Evolutionary conservation across 2,888 invertebrate genomes (phyloP).

Genomic region (Heliconius ismenius): DNA sequence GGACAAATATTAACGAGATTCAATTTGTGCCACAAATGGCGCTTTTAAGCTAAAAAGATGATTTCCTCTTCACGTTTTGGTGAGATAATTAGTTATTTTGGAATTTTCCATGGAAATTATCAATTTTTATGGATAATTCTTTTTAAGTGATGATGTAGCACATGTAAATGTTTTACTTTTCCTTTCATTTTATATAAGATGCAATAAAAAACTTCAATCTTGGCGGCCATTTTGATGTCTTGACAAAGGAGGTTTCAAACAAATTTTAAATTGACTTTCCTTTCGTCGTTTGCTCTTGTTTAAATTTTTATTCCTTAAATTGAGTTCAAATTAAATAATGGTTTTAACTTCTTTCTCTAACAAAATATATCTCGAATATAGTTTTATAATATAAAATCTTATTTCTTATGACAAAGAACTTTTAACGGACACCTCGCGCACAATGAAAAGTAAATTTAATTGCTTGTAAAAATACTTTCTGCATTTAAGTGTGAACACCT

Average conservation of each 20-base stretch:
- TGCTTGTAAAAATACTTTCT: not conserved
- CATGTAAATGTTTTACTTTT: not conserved
- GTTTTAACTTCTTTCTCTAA: not conserved
- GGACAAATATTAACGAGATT: not conserved
- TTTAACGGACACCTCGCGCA: not conserved
- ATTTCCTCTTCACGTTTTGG: not conserved
- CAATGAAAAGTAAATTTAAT: not conserved
- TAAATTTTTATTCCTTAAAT: not conserved
- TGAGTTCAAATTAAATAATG: not conserved
- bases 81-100: not conserved
- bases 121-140: slow-evolving; percentile 7
- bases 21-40: not conserved
- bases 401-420: not conserved
- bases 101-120: not conserved
- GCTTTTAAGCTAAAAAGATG: not conserved
- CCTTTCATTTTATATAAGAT: no score
- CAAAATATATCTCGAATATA: not conserved
- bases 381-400: not conserved
- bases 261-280: not conserved
- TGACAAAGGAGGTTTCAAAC: slow-evolving; percentile 12
- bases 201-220: not conserved
- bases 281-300: not conserved
- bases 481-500: not conserved
- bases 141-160: not conserved
- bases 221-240: not conserved